These are phyloP conservation scores for Rhinopithecus roxellana DNA, from an alignment of 2,113 vertebrate species.

Conservation along the genomic window DNA sequence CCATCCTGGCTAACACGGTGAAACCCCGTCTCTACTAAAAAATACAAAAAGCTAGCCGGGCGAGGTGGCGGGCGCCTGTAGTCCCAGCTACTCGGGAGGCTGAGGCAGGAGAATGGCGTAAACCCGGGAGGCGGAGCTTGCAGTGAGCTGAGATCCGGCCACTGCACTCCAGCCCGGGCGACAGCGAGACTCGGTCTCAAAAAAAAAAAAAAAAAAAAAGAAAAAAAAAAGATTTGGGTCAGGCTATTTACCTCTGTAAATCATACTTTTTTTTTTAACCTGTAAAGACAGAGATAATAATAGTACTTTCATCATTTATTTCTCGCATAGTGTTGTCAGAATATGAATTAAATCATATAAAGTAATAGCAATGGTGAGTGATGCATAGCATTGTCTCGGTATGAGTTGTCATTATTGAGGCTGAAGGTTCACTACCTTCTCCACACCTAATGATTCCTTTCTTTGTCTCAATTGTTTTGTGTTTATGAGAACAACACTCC, in stretches of 20 bases:
- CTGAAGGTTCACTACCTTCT: not conserved
- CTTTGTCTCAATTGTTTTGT: not conserved
- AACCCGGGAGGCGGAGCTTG: too few species aligned
- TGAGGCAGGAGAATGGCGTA: too few species aligned
- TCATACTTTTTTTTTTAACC: not conserved
- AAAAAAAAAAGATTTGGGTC: not conserved
- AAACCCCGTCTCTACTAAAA: too few species aligned
- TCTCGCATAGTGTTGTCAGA: not conserved
- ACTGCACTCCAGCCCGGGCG: too few species aligned
- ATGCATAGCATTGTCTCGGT: not conserved
- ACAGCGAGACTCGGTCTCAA: too few species aligned
- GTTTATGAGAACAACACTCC: not conserved
- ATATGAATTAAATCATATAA: not conserved
- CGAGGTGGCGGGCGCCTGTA: too few species aligned
- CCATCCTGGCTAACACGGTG: too few species aligned
- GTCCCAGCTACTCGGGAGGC: too few species aligned
- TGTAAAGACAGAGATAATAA: not conserved
- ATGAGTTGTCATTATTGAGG: not conserved
- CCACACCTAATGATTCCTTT: not conserved
- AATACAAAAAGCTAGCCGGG: too few species aligned
- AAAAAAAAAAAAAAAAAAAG: too few species aligned
- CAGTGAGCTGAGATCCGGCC: too few species aligned
- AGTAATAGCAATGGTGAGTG: not conserved
- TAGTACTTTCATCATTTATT: not conserved
- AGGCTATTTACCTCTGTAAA: not conserved